These are phyloP conservation scores for Myotis yumanensis DNA, from an alignment of 2,113 vertebrate genomes.

Conservation along the genomic window DNA sequence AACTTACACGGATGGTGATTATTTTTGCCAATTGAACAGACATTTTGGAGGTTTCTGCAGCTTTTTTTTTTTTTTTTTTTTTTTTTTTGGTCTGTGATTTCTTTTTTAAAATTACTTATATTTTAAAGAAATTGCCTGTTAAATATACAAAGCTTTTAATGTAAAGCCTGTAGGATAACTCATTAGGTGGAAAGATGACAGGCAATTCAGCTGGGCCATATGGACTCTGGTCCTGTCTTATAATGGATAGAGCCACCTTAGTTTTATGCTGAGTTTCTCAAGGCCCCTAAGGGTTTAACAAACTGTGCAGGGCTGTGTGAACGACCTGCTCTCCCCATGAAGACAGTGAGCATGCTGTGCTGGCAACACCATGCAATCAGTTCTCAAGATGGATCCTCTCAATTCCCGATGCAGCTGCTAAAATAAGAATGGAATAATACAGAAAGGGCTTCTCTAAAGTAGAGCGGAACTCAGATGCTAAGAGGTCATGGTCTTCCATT, in stretches of 20 bases:
- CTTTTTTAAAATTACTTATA: slow-evolving; percentile 33
- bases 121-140: slow-evolving; percentile 49
- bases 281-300: slow-evolving; percentile 45
- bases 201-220: slow-evolving; percentile 12
- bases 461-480: background rate
- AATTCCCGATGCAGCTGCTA: slow-evolving; percentile 4
- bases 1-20: background rate
- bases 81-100: background rate
- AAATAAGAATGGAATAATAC: slow-evolving; percentile 39
- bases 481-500: slow-evolving; percentile 3
- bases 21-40: background rate
- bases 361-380: slow-evolving; percentile 44
- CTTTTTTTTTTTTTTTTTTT: background rate
- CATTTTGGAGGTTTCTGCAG: background rate
- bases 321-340: slow-evolving; percentile 49
- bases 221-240: background rate
- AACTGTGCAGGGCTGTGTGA: slow-evolving; percentile 34
- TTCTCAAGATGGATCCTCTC: slow-evolving; percentile 32
- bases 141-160: slow-evolving; percentile 37
- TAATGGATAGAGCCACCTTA: slow-evolving; percentile 23
- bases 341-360: slow-evolving; percentile 50
- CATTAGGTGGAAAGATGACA: slow-evolving; percentile 42
- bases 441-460: slow-evolving; percentile 11
- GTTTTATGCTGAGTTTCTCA: slow-evolving; percentile 42
- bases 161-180: background rate